Conservation (phyloP, 2,888 invertebrate genomes). For the Suillia variegata region DNA sequence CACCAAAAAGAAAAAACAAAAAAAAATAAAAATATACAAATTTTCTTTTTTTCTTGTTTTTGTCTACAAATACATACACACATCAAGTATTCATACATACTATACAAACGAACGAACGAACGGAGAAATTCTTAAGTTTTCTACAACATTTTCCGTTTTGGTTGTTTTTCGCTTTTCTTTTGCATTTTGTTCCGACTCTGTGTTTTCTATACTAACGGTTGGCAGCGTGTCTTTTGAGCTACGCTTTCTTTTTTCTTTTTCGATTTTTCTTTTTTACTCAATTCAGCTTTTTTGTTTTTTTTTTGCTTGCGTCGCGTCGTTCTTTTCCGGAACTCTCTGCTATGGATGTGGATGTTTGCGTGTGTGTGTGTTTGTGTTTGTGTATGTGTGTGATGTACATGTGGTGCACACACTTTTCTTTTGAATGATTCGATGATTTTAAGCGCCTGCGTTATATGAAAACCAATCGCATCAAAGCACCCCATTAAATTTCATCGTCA, state of each 20-base stretch:
- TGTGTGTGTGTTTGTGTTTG: constrained; percentile 37
- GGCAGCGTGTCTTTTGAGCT: constrained; percentile 29
- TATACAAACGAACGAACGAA: not conserved
- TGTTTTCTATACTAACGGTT: too few relatives aligned
- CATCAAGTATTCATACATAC: too few relatives aligned
- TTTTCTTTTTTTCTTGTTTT: not conserved
- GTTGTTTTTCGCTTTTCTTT: constrained; percentile 15
- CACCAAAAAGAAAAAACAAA: constrained; percentile 10
- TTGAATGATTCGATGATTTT: constrained; percentile 63
- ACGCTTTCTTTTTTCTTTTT: constrained; percentile 17
- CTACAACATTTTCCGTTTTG: not conserved
- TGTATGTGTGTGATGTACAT: constrained; percentile 9
- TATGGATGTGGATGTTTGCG: constrained; percentile 11
- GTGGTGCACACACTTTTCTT: constrained; percentile 50
- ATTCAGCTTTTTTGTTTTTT: constrained; percentile 37
- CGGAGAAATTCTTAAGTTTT: constrained; percentile 1
- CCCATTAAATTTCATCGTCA: constrained; percentile 62
- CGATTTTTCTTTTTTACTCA: constrained; percentile 14
- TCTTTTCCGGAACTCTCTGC: constrained; percentile 18
- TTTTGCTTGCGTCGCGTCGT: constrained; percentile 37
- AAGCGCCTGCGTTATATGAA: constrained; percentile 64
- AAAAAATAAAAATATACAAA: not conserved
- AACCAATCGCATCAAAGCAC: constrained; percentile 64
- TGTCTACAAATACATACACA: too few relatives aligned
- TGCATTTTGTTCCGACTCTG: constrained; percentile 16